Percentiles rank a stretch among this genome's conserved stretches.
Conservation (phyloP, 2,888 invertebrate genomes). For the Tipula vernalis region DNA sequence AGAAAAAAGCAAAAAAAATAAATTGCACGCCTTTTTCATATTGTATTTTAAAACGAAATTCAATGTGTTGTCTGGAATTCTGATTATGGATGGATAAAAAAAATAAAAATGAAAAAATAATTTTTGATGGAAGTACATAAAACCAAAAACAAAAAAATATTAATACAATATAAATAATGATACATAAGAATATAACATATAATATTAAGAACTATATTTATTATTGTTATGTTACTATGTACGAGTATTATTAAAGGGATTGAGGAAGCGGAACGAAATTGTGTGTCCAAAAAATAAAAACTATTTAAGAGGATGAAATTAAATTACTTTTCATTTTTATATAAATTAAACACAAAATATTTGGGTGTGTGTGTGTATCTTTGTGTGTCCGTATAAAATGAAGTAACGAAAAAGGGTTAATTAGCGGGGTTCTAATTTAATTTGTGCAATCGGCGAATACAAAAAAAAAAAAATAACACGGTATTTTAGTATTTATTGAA, state of each 20-base stretch:
- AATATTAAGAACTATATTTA: background rate
- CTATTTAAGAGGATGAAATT: background rate
- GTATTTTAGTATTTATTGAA: background rate
- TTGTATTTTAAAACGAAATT: background rate
- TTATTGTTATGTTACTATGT: background rate
- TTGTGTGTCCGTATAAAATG: background rate
- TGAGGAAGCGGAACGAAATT: background rate
- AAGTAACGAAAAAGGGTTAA: background rate
- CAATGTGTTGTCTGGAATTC: constrained; percentile 4
- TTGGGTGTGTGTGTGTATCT: background rate
- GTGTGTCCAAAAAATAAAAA: background rate
- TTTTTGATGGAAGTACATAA: background rate
- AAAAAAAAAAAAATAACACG: background rate
- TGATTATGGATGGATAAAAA: background rate
- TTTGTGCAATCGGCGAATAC: background rate
- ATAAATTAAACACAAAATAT: background rate
- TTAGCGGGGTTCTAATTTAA: background rate
- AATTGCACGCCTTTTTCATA: background rate
- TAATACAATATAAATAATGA: background rate
- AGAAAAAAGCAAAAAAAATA: background rate
- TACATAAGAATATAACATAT: background rate
- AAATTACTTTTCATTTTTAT: background rate
- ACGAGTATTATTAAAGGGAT: background rate
- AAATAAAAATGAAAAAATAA: background rate
- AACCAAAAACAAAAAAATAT: background rate